phyloP scores from a whole-genome alignment of 2,888 invertebrate species.

The Odontomyia ornata region DNA sequence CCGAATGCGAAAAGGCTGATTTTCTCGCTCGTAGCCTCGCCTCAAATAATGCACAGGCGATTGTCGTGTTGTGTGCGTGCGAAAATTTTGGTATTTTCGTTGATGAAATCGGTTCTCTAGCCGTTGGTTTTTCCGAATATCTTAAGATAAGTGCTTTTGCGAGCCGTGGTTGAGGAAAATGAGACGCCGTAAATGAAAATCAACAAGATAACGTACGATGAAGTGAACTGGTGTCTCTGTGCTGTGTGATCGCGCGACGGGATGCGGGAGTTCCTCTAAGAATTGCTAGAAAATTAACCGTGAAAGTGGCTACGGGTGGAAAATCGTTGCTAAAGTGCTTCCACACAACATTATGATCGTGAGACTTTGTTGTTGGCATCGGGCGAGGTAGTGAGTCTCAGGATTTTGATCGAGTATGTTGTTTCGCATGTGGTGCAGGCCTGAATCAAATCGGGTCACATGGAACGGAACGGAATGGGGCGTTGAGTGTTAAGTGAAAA shows the following conservation, averaged over 20 bases:
- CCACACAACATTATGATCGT: not conserved
- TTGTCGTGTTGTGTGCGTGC: constrained; percentile 17
- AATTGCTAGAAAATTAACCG: not conserved
- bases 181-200: not conserved
- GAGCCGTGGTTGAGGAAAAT: not conserved
- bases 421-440: not conserved
- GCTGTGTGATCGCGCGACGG: not conserved
- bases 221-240: not conserved
- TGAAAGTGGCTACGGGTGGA: not conserved
- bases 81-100: not conserved
- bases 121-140: not conserved
- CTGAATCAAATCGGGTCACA: constrained; percentile 24
- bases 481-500: constrained; percentile 24
- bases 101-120: not conserved
- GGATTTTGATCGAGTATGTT: not conserved
- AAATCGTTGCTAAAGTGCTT: not conserved
- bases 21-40: constrained; percentile 23
- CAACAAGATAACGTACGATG: not conserved
- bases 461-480: constrained; percentile 25
- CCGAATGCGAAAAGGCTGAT: constrained; percentile 9
- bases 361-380: not conserved
- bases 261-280: not conserved
- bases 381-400: constrained; percentile 1
- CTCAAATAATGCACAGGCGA: constrained; percentile 4
- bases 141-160: not conserved